Evolutionary conservation across 2,113 vertebrate species (phyloP).

Genomic region (Prochilodus magdalenae): DNA sequence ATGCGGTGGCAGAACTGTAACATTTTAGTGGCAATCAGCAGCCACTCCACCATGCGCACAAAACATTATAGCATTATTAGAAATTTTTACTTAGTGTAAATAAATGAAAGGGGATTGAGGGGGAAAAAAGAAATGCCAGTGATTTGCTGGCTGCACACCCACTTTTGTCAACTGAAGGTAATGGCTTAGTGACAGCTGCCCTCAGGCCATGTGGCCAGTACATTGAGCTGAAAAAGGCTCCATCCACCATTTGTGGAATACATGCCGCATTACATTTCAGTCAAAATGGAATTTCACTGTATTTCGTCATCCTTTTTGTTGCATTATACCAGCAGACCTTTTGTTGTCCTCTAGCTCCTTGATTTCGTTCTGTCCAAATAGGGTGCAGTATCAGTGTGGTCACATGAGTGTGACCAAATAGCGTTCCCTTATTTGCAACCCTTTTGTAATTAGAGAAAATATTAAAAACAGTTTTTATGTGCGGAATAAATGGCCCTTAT

Average conservation of each 20-base stretch:
- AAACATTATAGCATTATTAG: conserved; percentile 27
- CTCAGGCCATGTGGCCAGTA: conserved; percentile 48
- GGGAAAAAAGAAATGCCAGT: conserved; percentile 33
- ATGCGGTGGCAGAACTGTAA: neutral
- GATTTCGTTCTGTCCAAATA: conserved; percentile 39
- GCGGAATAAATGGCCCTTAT: neutral
- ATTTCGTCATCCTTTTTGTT: conserved; percentile 57
- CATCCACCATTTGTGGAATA: conserved; percentile 47
- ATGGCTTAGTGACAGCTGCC: conserved; percentile 57
- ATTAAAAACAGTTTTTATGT: neutral
- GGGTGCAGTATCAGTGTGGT: conserved; percentile 22
- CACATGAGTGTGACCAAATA: conserved; percentile 35
- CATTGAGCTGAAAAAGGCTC: conserved; percentile 51
- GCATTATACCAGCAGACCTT: conserved; percentile 49
- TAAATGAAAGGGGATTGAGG: conserved; percentile 42
- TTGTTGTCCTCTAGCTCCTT: conserved; percentile 49
- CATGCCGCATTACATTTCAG: conserved; percentile 57
- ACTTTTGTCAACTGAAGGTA: conserved; percentile 50
- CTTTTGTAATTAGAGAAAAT: neutral
- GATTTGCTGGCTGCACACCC: conserved; percentile 52
- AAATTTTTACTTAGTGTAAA: conserved; percentile 43
- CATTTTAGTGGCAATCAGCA: conserved; percentile 11
- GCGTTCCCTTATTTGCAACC: conserved; percentile 16
- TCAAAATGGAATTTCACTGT: conserved; percentile 58
- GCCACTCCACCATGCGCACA: conserved; percentile 12